A percentile compares a stretch with the other conserved stretches of the same genome.
These are phyloP conservation scores for Arctopsyche grandis DNA, from an alignment of 1,140 invertebrate genomes.

Conservation along the genomic window DNA sequence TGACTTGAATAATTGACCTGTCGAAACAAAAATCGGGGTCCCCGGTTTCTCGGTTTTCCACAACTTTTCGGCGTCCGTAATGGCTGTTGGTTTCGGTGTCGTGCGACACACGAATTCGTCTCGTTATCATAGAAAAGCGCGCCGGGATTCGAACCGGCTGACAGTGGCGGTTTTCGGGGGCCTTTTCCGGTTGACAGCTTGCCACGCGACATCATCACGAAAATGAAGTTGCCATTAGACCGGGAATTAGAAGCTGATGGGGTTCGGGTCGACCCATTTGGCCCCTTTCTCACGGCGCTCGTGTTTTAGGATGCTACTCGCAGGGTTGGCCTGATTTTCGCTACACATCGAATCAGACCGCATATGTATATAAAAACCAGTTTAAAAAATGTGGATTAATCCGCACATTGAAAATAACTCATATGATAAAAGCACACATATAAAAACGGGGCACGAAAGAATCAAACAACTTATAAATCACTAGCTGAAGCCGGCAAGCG, in stretches of 20 bases:
- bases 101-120: conserved; percentile 32
- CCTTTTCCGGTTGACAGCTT: neutral
- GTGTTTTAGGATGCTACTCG: neutral
- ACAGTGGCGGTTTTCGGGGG: too few species aligned
- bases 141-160: conserved; percentile 30
- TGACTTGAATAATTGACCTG: conserved; percentile 23
- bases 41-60: neutral
- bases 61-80: neutral
- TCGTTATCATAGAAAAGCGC: conserved; percentile 13
- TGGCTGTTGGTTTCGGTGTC: neutral
- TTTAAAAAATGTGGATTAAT: too few species aligned
- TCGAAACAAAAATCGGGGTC: neutral
- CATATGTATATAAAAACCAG: too few species aligned
- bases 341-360: too few species aligned
- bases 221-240: conserved; percentile 15
- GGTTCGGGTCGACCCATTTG: neutral
- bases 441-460: too few species aligned
- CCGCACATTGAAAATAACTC: too few species aligned
- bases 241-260: conserved; percentile 11
- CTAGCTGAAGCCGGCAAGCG: too few species aligned
- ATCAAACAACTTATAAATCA: too few species aligned
- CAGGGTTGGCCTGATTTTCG: neutral
- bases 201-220: conserved; percentile 43
- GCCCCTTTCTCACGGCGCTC: conserved; percentile 24
- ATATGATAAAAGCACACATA: too few species aligned